Evolutionary conservation across 64 coral and sea anemone species (phyloP).

Genomic region (Platygyra sinensis): DNA sequence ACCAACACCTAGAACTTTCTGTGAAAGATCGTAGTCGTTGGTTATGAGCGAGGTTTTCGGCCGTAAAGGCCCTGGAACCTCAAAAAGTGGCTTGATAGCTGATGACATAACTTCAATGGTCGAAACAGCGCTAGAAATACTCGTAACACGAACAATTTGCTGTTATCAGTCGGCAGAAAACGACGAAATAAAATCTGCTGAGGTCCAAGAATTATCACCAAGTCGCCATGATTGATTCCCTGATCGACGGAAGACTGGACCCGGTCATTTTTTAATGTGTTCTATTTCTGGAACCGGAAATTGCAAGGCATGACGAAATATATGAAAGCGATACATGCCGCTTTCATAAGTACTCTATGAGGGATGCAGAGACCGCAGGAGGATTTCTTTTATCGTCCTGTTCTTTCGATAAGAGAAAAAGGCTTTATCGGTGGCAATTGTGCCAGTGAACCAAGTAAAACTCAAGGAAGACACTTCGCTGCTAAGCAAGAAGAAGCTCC

Average conservation of each 20-base stretch:
- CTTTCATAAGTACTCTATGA: too few species aligned
- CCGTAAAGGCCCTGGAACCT: slow-evolving; percentile 60
- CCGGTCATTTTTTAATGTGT: neutral
- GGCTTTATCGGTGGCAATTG: too few species aligned
- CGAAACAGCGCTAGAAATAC: neutral
- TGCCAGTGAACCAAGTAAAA: too few species aligned
- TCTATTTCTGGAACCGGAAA: slow-evolving; percentile 6
- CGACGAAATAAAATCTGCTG: neutral
- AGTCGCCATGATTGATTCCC: slow-evolving; percentile 13
- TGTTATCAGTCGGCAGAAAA: neutral
- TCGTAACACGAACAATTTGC: neutral
- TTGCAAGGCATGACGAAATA: neutral
- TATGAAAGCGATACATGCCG: too few species aligned
- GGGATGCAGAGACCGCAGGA: too few species aligned
- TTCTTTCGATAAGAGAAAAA: too few species aligned
- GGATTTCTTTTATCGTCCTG: too few species aligned
- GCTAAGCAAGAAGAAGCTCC: too few species aligned
- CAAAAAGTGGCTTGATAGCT: slow-evolving; percentile 43
- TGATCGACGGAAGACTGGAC: slow-evolving; percentile 1
- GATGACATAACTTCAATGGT: slow-evolving; percentile 49
- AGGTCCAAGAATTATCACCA: neutral
- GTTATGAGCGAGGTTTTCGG: slow-evolving; percentile 78
- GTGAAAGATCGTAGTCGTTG: slow-evolving; percentile 78
- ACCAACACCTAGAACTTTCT: slow-evolving; percentile 85
- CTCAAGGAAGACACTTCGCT: too few species aligned